Evolutionary conservation across 2,888 invertebrate genomes (phyloP), one percentile per base, ranked within the genome.

Genomic region (Mamestra brassicae): DNA sequence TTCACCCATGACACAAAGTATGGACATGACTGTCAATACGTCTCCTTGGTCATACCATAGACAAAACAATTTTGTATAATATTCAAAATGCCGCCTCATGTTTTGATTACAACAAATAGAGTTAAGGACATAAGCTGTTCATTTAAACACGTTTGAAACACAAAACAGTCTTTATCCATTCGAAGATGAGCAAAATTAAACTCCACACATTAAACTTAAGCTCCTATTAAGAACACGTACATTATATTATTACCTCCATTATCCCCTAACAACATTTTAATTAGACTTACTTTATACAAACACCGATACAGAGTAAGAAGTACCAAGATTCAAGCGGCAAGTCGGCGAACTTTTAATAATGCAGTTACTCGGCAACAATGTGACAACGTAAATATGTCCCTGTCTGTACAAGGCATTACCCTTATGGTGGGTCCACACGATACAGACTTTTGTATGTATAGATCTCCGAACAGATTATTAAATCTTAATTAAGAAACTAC

Each of bases 271-370:
- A 55, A 67, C 63, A 70, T 61, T 70, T 68, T 57, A 70, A 74
- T 83, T 64, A 74, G 55, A 17, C 38, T 26, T 58, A 79, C 63
- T 71, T 62, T 10, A 34, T 11, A 1, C 11, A 60, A 64, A 69
- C 55, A 61, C 42, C 61, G 47, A 77, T 71, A 69, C 6, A 42
- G 15, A 67, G 42, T 42, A 47, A 69, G 26, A 73, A 81, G 63
- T 73, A 50, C 4, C 15, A 36, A 81, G 38, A 71, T 60, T 62
- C 58, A 26, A 60, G 68, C 50, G 61, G n/a, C 67, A 64, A 68
- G 42, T 61, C 26, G 10, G 1, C 6, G 34, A 82, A 84, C 71
- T 86, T 81, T 76, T 76, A 73, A 84, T 73, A 84, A 83, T 73
- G 65, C 72, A 71, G 68, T 71, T 71, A 83, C 55, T 80, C 58